These are phyloP conservation scores for Leptopterna dolabrata DNA, from an alignment of 2,888 invertebrate genomes.

Conservation along the genomic window DNA sequence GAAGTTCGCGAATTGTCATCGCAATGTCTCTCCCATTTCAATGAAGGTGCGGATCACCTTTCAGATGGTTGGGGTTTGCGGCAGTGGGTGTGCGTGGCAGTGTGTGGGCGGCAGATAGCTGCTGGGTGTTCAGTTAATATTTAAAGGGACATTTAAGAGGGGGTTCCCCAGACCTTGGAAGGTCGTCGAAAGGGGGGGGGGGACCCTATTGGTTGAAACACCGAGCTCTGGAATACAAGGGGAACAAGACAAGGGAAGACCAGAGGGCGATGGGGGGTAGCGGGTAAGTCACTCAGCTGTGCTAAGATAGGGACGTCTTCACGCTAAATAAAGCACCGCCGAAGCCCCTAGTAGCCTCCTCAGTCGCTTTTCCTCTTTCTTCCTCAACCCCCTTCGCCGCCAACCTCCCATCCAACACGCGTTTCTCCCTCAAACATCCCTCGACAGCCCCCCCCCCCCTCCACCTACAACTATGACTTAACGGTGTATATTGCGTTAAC, in stretches of 20 bases:
- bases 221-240: constrained; percentile 36
- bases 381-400: constrained; percentile 1
- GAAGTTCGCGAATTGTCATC: no score
- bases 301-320: constrained; percentile 58
- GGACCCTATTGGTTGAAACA: constrained; percentile 49
- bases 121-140: constrained; percentile 22
- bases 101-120: no score
- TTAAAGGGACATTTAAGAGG: background rate
- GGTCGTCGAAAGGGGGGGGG: background rate
- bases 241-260: constrained; percentile 26
- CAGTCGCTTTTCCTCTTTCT: constrained; percentile 37
- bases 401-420: background rate
- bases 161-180: background rate
- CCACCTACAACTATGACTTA: background rate
- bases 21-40: no score
- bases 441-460: background rate
- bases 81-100: background rate
- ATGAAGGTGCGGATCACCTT: no score
- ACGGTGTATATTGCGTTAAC: constrained; percentile 37
- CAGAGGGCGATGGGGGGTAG: no score
- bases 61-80: background rate
- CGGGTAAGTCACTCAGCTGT: constrained; percentile 53
- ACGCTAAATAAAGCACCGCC: constrained; percentile 59
- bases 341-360: constrained; percentile 48
- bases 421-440: no score